These are phyloP conservation scores for Araneus ventricosus DNA, from an alignment of 1,140 invertebrate genomes.

Conservation along the genomic window DNA sequence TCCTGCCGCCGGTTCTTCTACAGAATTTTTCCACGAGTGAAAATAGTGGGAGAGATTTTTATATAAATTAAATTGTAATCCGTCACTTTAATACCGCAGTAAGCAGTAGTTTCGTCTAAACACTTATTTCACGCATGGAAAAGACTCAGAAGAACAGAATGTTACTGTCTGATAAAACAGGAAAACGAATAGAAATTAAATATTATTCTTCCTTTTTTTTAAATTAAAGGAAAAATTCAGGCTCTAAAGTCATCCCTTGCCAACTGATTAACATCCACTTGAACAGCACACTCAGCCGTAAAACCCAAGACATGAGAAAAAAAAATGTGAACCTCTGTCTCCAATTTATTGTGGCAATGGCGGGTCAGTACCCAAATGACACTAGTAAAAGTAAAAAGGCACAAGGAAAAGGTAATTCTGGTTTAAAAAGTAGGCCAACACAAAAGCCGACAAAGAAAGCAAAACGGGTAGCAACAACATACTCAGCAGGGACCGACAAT, in stretches of 20 bases:
- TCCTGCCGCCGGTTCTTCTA: too few relatives aligned
- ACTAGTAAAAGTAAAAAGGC: constrained; percentile 14
- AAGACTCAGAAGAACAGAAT: too few relatives aligned
- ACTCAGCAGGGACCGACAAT: not conserved
- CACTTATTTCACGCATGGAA: too few relatives aligned
- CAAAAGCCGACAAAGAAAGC: not conserved
- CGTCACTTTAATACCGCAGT: too few relatives aligned
- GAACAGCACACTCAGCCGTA: not conserved
- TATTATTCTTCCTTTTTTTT: not conserved
- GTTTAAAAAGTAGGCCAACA: not conserved
- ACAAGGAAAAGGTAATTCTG: constrained; percentile 16
- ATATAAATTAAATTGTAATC: too few relatives aligned
- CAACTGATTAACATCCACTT: not conserved
- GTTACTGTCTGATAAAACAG: not conserved
- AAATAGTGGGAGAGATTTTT: too few relatives aligned
- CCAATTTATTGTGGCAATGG: not conserved
- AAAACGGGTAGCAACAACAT: not conserved
- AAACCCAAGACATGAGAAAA: not conserved
- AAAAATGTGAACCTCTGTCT: not conserved
- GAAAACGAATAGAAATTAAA: not conserved
- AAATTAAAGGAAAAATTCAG: not conserved
- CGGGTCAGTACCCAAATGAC: not conserved
- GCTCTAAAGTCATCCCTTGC: not conserved
- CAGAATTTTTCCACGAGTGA: too few relatives aligned
- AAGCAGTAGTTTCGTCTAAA: too few relatives aligned